These are phyloP conservation scores for Drosophila diplacantha DNA, from an alignment of 2,888 invertebrate genomes.

Conservation along the genomic window DNA sequence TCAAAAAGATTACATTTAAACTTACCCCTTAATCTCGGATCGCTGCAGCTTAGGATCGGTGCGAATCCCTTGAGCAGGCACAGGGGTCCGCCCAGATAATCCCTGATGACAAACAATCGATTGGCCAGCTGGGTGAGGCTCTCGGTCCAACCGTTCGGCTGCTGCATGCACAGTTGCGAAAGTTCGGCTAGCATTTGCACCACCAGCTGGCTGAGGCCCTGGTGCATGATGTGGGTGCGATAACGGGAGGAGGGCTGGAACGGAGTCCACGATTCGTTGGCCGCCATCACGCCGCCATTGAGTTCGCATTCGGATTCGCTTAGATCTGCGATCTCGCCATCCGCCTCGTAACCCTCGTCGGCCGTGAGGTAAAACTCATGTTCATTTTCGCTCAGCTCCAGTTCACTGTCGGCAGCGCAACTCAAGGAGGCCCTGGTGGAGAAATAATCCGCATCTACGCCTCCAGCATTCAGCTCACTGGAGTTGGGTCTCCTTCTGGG, in stretches of 20 bases:
- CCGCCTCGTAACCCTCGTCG: slow-evolving; percentile 78
- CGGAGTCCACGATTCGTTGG: slow-evolving; percentile 69
- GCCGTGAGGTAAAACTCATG: slow-evolving; percentile 75
- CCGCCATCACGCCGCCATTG: slow-evolving; percentile 41
- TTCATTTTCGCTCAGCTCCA: slow-evolving; percentile 76
- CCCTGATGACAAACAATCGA: slow-evolving; percentile 76
- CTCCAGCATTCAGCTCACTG: slow-evolving; percentile 53
- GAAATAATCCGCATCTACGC: slow-evolving; percentile 72
- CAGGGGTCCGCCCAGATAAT: slow-evolving; percentile 76
- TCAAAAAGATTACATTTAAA: neutral
- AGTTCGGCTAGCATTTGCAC: slow-evolving; percentile 76
- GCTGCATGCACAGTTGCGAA: slow-evolving; percentile 69
- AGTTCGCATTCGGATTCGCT: slow-evolving; percentile 73
- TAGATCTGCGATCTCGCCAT: slow-evolving; percentile 76
- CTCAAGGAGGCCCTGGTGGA: slow-evolving; percentile 74
- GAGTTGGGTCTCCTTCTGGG: slow-evolving; percentile 60
- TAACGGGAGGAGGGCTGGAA: slow-evolving; percentile 76
- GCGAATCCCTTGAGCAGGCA: slow-evolving; percentile 76
- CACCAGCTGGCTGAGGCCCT: slow-evolving; percentile 75
- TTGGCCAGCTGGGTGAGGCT: slow-evolving; percentile 75
- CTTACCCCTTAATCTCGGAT: slow-evolving; percentile 71
- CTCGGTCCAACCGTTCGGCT: slow-evolving; percentile 74
- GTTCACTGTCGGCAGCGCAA: slow-evolving; percentile 74
- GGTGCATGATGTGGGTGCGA: slow-evolving; percentile 75
- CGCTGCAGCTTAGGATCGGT: slow-evolving; percentile 71